Percentiles rank a stretch among this genome's conserved stretches.
These are phyloP conservation scores for Eulemur rubriventer DNA, from an alignment of 2,797 vertebrate species.

Conservation along the genomic window DNA sequence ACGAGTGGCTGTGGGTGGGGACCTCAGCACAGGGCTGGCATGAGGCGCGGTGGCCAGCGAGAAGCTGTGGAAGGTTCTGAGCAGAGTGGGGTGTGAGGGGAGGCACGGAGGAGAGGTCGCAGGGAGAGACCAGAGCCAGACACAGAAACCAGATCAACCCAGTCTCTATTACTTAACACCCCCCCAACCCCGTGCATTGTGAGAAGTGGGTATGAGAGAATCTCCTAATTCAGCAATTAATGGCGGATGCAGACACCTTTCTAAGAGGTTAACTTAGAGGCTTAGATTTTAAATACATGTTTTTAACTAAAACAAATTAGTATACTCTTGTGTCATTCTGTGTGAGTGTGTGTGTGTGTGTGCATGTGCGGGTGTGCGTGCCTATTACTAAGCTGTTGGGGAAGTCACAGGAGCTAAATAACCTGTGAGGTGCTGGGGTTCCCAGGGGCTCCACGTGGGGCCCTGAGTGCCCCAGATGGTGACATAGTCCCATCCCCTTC, in stretches of 20 bases:
- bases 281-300: not conserved
- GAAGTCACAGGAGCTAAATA: not conserved
- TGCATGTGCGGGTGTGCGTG: rapidly evolving
- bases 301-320: not conserved
- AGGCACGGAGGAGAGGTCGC: rapidly evolving
- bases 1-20: not conserved
- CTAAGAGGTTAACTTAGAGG: not conserved
- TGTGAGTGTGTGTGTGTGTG: rapidly evolving
- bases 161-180: not conserved
- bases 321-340: not conserved
- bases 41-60: not conserved
- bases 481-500: not conserved
- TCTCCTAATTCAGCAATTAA: not conserved
- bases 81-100: not conserved
- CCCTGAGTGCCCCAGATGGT: not conserved
- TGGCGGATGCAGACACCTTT: not conserved
- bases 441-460: not conserved
- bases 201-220: not conserved
- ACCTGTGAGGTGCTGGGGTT: not conserved
- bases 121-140: not conserved
- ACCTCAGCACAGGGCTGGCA: not conserved
- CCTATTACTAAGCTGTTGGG: not conserved
- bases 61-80: not conserved
- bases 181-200: not conserved
- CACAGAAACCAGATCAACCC: not conserved